Evolutionary conservation across 2,888 invertebrate genomes (phyloP), one percentile per base, ranked within the genome.

Genomic region (Nephrocerus scutellatus): DNA sequence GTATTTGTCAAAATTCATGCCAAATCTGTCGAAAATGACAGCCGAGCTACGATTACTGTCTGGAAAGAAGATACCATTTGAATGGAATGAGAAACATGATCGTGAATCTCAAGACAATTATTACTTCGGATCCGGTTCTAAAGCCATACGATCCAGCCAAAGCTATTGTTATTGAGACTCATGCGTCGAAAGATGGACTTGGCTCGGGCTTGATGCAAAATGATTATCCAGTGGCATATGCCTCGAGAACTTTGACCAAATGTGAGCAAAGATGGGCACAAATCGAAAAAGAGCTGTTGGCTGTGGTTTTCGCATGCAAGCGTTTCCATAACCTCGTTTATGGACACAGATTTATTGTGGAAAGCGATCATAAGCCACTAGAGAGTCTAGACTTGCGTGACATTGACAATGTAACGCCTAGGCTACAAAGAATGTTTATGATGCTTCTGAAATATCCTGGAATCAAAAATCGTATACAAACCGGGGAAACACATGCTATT

Each of bases 341-440:
- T n/a, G n/a, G n/a, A n/a, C n/a, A n/a, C n/a, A n/a, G n/a, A n/a
- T n/a, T n/a, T n/a, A n/a, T n/a, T n/a, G 23, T 5, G 40, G 54
- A 21, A 14, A 54, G 31, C 53, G n/a, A n/a, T 57, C 25, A 51
- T 40, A 3, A 52, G 61, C 2, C 54, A 36, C 21, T 61, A 59
- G 3, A 60, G 60, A 48, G 62, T 57, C 38, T 61, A 58, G 30
- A 60, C 60, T 1, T 34, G 63, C 24, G 35, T 12, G 24, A 35
- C n/a, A 35, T 25, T 8, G 25, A 35, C 26, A n/a, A 35, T 14
- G 35, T 26, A 6, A 25, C 26, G 6, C n/a, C 25, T 6, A 7
- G 35, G n/a, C 26, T 35, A 5, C 35, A 35, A 16, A 15, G 26
- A 10, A 35, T 35, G 15, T 35, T 35, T n/a, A 35, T 35, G 41